A percentile compares a stretch with the other conserved stretches of the same genome.
Evolutionary conservation across 2,888 invertebrate genomes (phyloP).

Genomic region (Drosophila pseudotakahashii): DNA sequence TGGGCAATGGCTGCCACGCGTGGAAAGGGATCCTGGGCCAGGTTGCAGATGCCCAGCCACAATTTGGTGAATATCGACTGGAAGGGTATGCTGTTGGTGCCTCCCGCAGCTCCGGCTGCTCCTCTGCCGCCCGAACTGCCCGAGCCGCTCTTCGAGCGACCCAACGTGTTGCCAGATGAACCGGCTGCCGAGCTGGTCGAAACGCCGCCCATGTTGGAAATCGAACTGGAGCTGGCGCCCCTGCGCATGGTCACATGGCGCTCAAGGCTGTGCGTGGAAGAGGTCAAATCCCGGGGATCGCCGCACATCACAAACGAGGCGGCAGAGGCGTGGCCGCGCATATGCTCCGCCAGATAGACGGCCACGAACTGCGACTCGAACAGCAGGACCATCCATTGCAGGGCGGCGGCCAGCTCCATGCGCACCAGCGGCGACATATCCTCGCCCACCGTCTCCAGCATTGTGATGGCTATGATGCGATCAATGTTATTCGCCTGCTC

Average conservation of each 20-base stretch:
- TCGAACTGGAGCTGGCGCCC: constrained; percentile 89
- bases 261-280: constrained; percentile 84
- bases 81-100: constrained; percentile 78
- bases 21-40: constrained; percentile 95
- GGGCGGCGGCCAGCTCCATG: constrained; percentile 93
- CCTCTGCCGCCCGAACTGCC: constrained; percentile 12
- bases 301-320: constrained; percentile 35
- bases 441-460: constrained; percentile 90
- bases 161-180: constrained; percentile 7
- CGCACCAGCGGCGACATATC: constrained; percentile 96
- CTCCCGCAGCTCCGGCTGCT: constrained; percentile 3
- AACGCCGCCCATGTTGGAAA: constrained; percentile 85
- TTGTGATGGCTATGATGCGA: constrained; percentile 94
- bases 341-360: constrained; percentile 88
- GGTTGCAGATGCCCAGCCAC: constrained; percentile 91
- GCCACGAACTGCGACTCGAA: constrained; percentile 95
- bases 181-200: constrained; percentile 16
- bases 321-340: constrained; percentile 62
- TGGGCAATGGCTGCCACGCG: constrained; percentile 91
- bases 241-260: constrained; percentile 86
- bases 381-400: constrained; percentile 93
- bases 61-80: constrained; percentile 93
- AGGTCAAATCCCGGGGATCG: constrained; percentile 69
- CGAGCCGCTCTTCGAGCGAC: constrained; percentile 27
- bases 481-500: constrained; percentile 98